Evolutionary conservation across 2,113 vertebrate genomes (phyloP).

Genomic region (Thinocorus orbignyianus): DNA sequence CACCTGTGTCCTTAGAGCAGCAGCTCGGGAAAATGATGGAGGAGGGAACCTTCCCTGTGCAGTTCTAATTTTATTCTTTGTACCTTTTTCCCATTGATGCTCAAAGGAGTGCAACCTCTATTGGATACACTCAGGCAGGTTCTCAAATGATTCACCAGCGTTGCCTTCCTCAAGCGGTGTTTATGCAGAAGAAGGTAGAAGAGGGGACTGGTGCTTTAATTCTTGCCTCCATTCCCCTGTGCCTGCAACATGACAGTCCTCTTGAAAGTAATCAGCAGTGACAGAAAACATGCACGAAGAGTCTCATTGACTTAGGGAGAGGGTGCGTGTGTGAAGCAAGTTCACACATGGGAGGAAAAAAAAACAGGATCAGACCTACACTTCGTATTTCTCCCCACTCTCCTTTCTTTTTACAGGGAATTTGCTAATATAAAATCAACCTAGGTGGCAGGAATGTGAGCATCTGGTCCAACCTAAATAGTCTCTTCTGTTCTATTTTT

Average conservation of each 20-base stretch:
- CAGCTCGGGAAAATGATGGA: background rate
- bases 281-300: constrained; percentile 15
- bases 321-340: constrained; percentile 24
- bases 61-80: background rate
- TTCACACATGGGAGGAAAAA: constrained; percentile 7
- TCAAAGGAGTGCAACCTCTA: constrained; percentile 24
- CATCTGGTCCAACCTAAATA: constrained; percentile 64
- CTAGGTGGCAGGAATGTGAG: constrained; percentile 58
- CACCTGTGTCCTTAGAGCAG: constrained; percentile 2
- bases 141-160: background rate
- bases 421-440: constrained; percentile 33
- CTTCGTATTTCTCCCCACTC: constrained; percentile 16
- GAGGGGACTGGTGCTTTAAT: background rate
- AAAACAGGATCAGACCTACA: constrained; percentile 1
- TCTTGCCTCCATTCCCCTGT: background rate
- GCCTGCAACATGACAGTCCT: constrained; percentile 23
- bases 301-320: constrained; percentile 43
- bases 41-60: constrained; percentile 7
- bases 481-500: constrained; percentile 66
- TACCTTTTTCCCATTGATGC: constrained; percentile 17
- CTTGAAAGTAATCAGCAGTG: constrained; percentile 19
- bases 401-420: background rate
- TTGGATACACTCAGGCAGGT: background rate
- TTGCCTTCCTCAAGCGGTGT: background rate
- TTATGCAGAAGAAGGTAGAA: background rate